phyloP scores from a whole-genome alignment of 2,888 invertebrate genomes.

The Archips xylosteana region DNA sequence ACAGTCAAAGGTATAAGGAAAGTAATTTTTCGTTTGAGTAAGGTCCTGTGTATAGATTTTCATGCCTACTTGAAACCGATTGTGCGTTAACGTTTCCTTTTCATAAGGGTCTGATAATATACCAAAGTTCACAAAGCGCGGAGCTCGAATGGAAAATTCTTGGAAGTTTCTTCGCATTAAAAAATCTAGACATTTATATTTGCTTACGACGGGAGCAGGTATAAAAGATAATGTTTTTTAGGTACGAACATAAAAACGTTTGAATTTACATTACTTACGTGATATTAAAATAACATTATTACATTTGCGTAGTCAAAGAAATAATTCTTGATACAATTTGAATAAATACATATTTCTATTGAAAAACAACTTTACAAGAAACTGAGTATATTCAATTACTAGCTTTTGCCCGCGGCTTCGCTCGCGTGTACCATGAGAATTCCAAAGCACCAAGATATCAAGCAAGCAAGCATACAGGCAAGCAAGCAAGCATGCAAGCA shows the following conservation, averaged over 20 bases:
- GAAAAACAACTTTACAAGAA: no score
- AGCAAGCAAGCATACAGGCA: no score
- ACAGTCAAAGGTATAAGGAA: neutral
- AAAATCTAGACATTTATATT: neutral
- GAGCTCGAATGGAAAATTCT: constrained; percentile 3
- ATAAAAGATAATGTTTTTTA: constrained; percentile 6
- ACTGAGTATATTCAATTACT: no score
- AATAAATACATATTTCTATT: neutral
- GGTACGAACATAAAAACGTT: constrained; percentile 13
- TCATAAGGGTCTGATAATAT: neutral
- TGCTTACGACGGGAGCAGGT: constrained; percentile 1
- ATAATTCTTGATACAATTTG: neutral
- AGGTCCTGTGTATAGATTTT: neutral
- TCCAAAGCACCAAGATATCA: no score
- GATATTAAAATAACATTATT: neutral
- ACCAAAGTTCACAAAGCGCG: neutral
- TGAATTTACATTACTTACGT: neutral
- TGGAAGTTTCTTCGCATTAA: neutral
- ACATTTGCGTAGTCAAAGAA: neutral
- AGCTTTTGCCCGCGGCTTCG: no score
- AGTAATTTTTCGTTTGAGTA: constrained; percentile 13
- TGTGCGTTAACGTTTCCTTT: constrained; percentile 16
- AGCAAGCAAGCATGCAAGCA: no score
- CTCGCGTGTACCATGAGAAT: no score
- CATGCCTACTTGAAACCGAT: constrained; percentile 1